phyloP scores from a whole-genome alignment of 2,888 invertebrate genomes.

The Copidosoma aretas region DNA sequence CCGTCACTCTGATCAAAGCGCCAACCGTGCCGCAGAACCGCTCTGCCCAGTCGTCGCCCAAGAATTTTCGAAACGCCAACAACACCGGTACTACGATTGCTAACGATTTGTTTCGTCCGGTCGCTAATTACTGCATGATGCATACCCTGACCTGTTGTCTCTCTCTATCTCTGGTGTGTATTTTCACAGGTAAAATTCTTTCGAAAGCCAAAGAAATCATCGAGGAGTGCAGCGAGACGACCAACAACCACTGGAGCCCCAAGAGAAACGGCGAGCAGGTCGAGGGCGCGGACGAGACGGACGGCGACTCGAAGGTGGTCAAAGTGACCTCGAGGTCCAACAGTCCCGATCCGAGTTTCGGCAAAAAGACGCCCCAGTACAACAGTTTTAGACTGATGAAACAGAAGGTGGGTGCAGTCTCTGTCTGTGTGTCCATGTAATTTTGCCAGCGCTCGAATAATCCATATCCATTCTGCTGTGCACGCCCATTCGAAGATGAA shows the following conservation, averaged over 20 bases:
- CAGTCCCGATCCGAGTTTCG: constrained; percentile 55
- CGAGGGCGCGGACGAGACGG: constrained; percentile 31
- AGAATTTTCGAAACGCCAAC: constrained; percentile 38
- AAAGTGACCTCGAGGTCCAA: constrained; percentile 42
- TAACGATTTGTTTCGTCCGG: no score
- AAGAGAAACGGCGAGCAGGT: constrained; percentile 38
- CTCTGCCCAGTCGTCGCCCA: constrained; percentile 29
- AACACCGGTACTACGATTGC: constrained; percentile 45
- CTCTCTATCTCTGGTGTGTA: not conserved
- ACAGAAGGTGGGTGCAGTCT: constrained; percentile 52
- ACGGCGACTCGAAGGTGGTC: constrained; percentile 31
- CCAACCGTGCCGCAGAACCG: constrained; percentile 39
- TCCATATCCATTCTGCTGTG: not conserved
- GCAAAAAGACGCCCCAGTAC: constrained; percentile 56
- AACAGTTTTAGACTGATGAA: constrained; percentile 60
- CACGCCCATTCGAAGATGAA: constrained; percentile 49
- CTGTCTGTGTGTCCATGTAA: no score
- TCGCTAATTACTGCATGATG: no score
- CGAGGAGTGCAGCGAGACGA: constrained; percentile 25
- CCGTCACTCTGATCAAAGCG: constrained; percentile 56
- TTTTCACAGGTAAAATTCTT: constrained; percentile 22
- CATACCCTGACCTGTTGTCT: no score
- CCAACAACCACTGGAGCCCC: constrained; percentile 27
- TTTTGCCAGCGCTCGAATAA: no score
- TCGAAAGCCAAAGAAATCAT: constrained; percentile 33